Evolutionary conservation across 2,888 invertebrate species (phyloP), one percentile per base, ranked within the genome.

Genomic region (Uloborus plumipes): DNA sequence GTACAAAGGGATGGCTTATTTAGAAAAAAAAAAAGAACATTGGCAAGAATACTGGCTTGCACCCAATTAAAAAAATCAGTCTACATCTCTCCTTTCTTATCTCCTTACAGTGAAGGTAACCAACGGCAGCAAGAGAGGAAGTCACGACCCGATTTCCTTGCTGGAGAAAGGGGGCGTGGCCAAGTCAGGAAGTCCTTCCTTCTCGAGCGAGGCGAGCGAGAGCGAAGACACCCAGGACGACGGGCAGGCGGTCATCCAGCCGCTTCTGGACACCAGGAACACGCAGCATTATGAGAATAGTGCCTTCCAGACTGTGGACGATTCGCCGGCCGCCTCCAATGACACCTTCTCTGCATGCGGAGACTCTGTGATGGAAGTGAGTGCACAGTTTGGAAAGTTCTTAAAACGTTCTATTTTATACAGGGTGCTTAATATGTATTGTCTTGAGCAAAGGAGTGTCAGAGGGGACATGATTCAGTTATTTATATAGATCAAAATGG

Each of bases 91-190:
- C 39, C 18, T 53, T 64, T 62, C 13, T 55, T 62, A 14, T 55
- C 55, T 22, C 13, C 20, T 18, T 7, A 2, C 39, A 83, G 83
- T 83, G 58, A 83, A 83, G 58, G 62, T 73, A 55, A 26, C 67
- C 20, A 77, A 83, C 2, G 67, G 16, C 14, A 83, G 51, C 18
- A 70, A 71, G 49, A 78, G 69, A 73, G 77, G 78, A 78, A 75
- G 73, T 71, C 84, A 84, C 79, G 87, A 87, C 77, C 82, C 86
- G 13, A 86, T 87, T 75, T 87, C 87, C 64, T 84, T 87, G 79
- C 85, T 86, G 39, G 87, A 87, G 65, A 86, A 87, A 72, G 87
- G 86, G 22, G 65, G 86, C 13, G 86, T 86, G 20, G 86, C 85
- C 15, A 85, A 85, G 67, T 73, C 78, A 76, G 83, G 77, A 61